Conservation (phyloP, 1,140 invertebrate species). For the Panonychus citri region DNA sequence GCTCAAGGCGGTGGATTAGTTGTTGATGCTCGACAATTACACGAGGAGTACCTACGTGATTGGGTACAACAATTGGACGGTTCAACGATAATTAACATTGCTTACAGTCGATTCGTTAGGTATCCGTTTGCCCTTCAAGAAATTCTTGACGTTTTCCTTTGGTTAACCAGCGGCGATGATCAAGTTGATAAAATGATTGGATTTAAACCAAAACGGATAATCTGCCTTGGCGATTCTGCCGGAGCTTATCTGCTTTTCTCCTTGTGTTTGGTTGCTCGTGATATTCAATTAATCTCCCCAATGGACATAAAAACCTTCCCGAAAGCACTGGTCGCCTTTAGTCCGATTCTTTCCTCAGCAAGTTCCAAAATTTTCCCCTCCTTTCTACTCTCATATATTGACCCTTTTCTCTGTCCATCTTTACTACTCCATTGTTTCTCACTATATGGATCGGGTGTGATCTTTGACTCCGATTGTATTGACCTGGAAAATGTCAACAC, state of each 20-base stretch:
- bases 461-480: neutral
- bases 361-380: neutral
- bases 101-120: neutral
- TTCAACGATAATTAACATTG: neutral
- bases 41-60: neutral
- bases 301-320: neutral
- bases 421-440: neutral
- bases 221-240: neutral
- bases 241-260: neutral
- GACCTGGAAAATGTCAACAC: neutral
- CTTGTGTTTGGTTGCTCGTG: neutral
- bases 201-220: neutral
- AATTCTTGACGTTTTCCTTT: neutral
- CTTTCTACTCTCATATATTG: neutral
- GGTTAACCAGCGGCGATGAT: neutral
- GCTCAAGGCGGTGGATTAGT: neutral
- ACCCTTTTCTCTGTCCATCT: neutral
- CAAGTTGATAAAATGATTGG: neutral
- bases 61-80: neutral
- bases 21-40: neutral
- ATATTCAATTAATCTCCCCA: neutral
- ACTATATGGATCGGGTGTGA: neutral
- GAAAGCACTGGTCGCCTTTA: neutral
- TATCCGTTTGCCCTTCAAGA: slow-evolving; percentile 1
- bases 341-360: neutral